phyloP scores from a whole-genome alignment of 2,113 vertebrate genomes.

The Dicentrarchus labrax region DNA sequence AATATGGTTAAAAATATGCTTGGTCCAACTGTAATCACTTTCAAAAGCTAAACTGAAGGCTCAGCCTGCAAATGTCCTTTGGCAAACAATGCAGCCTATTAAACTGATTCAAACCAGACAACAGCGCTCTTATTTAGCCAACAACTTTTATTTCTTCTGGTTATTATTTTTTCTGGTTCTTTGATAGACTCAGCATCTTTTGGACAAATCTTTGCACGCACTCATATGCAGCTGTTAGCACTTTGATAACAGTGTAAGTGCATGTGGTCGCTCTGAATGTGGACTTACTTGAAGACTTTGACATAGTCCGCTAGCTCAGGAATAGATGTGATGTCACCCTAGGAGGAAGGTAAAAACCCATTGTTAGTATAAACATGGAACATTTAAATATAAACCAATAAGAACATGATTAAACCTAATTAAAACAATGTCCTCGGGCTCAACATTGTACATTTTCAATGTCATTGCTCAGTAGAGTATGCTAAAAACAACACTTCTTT shows the following conservation, averaged over 20 bases:
- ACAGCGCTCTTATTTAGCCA: not conserved
- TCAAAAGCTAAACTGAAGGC: constrained; percentile 42
- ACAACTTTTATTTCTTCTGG: constrained; percentile 23
- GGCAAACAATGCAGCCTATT: constrained; percentile 45
- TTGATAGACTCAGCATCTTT: constrained; percentile 27
- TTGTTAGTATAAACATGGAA: constrained; percentile 24
- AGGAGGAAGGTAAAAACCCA: constrained; percentile 20
- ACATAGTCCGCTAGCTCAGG: constrained; percentile 98
- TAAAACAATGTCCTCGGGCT: constrained; percentile 42
- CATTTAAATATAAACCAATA: constrained; percentile 2
- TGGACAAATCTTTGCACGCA: constrained; percentile 26
- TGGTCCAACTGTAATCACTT: constrained; percentile 52
- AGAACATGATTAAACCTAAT: not conserved
- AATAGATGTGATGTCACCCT: constrained; percentile 99
- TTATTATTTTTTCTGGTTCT: not conserved
- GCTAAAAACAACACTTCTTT: constrained; percentile 31
- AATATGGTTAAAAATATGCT: constrained; percentile 57
- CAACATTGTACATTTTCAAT: constrained; percentile 22
- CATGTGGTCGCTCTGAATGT: constrained; percentile 13
- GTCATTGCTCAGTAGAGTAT: constrained; percentile 4
- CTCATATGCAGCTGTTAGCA: not conserved
- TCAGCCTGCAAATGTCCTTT: constrained; percentile 50
- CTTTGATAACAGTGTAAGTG: constrained; percentile 14
- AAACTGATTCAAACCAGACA: constrained; percentile 56
- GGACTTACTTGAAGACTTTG: constrained; percentile 99